Base-by-base conservation (phyloP, 2,113 vertebrate genomes). In the Heptranchias perlo region DNA sequence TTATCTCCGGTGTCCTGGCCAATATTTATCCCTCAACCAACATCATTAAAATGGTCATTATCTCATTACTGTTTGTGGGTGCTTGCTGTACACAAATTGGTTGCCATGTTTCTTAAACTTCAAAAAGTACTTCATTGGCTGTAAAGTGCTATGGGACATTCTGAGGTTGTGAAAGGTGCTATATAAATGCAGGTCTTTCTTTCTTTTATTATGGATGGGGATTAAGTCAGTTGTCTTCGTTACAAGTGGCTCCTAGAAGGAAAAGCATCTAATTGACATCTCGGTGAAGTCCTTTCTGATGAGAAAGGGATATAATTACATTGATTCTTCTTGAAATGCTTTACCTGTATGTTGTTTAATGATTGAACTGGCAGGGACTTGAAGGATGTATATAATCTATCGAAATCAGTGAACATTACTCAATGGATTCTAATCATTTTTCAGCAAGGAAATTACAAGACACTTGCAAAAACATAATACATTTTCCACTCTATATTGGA, bases 211-310 rank as follows among this genome's bases (percentile, higher is more conserved):
- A 11, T 54, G 47, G 23, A 87, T 31, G 49, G 44, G 0, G 8
- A 86, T 86, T 49, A 23, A 0, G 14, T 1, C 76, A 54, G 47
- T 58, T n/a, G 31, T 76, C 25, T n/a, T 8, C 31, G 10, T 76
- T 58, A 89, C 31, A 58, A 61, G 52, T 58, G 87, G 54, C 54
- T 58, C 54, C 3, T 58, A 0, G 23, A 65, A 67, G 25, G 10
- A 94, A 67, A 94, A 7, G 92, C 61, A 61, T n/a, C 87, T 95
- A 95, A 95, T 52, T 67, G 23, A 69, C 44, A 73, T 23, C 92
- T 16, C 2, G 7, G 44, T 39, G 44, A 58, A 58, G 8, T 54
- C 47, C 28, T 54, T 89, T 54, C 28, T 47, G 93, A 49, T 14
- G 25, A 67, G 21, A 47, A 49, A 52, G 47, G 11, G 92, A 28